Base-by-base conservation (phyloP, 2,113 vertebrate genomes). In the Lasiurus cinereus region DNA sequence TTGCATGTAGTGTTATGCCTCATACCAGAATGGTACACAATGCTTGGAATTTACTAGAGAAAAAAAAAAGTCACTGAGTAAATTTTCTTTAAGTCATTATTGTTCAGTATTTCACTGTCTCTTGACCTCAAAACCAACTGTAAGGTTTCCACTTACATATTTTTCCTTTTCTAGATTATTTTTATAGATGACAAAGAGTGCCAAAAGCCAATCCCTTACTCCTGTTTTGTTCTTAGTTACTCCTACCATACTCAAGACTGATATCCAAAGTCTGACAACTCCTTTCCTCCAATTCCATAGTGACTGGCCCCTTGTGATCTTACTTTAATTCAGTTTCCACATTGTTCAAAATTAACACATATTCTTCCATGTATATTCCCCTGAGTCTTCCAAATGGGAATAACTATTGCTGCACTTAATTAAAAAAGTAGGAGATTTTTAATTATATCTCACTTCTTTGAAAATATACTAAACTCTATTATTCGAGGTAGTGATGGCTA, bases 371-470 rank as follows among this genome's bases (percentile, higher is more conserved):
- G 27, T 85, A 64, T 78, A 77, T 78, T 91, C 73, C 64, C 39
- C 36, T 83, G 85, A 83, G 77, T 85, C 73, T 94, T 94, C 78
- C 46, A 77, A 76, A 67, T 95, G 56, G 94, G 93, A 92, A 76
- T 94, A 93, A 93, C 36, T 73, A 88, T 93, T 91, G 72, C 54
- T 77, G 43, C 48, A 74, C n/a, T 90, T 87, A 89, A 91, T 90
- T 76, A 89, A 83, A 92, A 96, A 94, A 74, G 50, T 94, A 83
- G 94, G 52, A 78, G 64, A 88, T 95, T 96, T 96, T 96, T 95
- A 94, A 95, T 94, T 89, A 96, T 56, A 85, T 21, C 83, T 92
- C 33, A 64, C 64, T 79, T 85, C 48, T 77, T 56, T 56, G 72
- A 82, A 93, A 95, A 94, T 91, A 43, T 62, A 83, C 91, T 72